phyloP scores from a whole-genome alignment of 1,140 invertebrate genomes.

The Drosophila neocordata region DNA sequence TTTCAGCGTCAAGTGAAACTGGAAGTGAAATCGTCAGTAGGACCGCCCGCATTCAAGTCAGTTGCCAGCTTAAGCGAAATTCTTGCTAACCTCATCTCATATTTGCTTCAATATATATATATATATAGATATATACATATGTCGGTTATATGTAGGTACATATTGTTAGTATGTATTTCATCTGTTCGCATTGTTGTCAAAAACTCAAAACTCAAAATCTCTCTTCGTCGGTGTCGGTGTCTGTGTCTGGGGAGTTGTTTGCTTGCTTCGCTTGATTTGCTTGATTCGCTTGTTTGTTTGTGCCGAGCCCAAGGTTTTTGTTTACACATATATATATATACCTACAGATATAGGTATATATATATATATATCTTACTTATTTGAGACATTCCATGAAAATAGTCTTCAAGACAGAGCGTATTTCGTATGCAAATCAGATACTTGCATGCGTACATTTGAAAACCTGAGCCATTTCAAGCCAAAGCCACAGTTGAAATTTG shows the following conservation, averaged over 20 bases:
- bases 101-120: background rate
- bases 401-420: conserved; percentile 13
- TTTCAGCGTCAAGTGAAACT: conserved; percentile 42
- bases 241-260: conserved; percentile 3
- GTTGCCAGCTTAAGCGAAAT: conserved; percentile 26
- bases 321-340: background rate
- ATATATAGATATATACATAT: background rate
- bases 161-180: conserved; percentile 1
- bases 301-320: background rate
- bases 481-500: conserved; percentile 1
- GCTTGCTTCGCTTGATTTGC: background rate
- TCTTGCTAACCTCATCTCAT: conserved; percentile 34
- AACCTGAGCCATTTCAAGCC: background rate
- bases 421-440: conserved; percentile 28
- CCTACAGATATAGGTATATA: background rate
- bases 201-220: conserved; percentile 23
- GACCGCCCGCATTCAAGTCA: conserved; percentile 12
- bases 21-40: conserved; percentile 58
- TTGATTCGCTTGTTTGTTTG: background rate
- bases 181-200: conserved; percentile 23
- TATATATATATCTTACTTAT: background rate
- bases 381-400: conserved; percentile 16
- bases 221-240: conserved; percentile 10
- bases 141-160: background rate
- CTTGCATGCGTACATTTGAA: conserved; percentile 1